Conservation (phyloP, 2,888 invertebrate genomes). For the Colostygia pectinataria region DNA sequence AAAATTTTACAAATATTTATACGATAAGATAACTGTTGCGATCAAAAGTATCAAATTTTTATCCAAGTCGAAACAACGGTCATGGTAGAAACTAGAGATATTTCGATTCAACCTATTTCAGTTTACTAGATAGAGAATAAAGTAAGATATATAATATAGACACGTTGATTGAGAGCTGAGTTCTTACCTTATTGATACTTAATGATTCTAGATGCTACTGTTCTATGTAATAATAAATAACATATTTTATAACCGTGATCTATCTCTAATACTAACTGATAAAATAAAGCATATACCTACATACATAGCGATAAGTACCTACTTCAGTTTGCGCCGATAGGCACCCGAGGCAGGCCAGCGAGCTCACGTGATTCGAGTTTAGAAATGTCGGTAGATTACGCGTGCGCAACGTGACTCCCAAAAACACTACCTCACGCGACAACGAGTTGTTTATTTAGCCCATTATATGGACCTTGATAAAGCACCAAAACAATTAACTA, state of each 20-base stretch:
- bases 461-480: conserved; percentile 41
- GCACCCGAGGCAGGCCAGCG: background rate
- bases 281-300: conserved; percentile 14
- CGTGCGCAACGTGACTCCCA: conserved; percentile 55
- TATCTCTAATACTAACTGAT: conserved; percentile 45
- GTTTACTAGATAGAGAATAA: too few species aligned
- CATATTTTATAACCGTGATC: conserved; percentile 40
- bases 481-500: conserved; percentile 27
- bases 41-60: too few species aligned
- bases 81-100: too few species aligned
- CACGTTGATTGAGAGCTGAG: too few species aligned
- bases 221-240: too few species aligned
- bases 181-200: too few species aligned
- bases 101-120: too few species aligned
- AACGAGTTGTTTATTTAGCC: conserved; percentile 45
- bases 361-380: conserved; percentile 59
- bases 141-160: too few species aligned
- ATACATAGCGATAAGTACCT: conserved; percentile 25
- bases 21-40: too few species aligned
- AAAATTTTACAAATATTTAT: too few species aligned
- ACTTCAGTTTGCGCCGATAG: background rate
- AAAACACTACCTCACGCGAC: conserved; percentile 19
- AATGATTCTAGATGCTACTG: too few species aligned
- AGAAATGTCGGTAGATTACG: conserved; percentile 39
- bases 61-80: too few species aligned